Percentiles rank a stretch among this genome's conserved stretches.
phyloP scores from a whole-genome alignment of 2,113 vertebrate species.

The Neotoma lepida region DNA sequence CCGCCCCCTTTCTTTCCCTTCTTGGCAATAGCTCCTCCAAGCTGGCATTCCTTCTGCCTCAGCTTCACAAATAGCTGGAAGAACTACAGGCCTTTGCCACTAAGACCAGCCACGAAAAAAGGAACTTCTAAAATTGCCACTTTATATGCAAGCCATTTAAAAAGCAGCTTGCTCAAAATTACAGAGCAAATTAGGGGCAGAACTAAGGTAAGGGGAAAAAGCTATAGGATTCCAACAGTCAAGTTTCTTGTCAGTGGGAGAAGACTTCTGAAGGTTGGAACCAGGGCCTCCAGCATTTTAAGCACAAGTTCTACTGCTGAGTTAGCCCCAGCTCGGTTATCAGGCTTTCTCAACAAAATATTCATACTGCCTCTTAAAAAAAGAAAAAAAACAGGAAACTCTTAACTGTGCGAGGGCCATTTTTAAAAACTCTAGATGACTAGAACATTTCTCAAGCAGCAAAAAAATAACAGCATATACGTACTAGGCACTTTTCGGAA shows the following conservation, averaged over 20 bases:
- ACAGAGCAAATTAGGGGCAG: background rate
- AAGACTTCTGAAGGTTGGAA: background rate
- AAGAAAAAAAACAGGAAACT: background rate
- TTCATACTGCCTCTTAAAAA: background rate
- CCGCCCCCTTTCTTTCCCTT: background rate
- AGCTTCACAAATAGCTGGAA: background rate
- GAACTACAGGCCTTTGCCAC: background rate
- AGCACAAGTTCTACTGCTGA: background rate
- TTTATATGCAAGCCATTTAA: background rate
- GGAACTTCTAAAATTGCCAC: background rate
- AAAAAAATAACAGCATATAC: background rate
- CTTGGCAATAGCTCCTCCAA: background rate
- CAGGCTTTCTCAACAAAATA: slow-evolving; percentile 6
- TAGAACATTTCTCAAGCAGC: background rate
- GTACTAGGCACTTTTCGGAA: background rate
- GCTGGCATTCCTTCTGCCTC: background rate
- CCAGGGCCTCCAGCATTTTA: background rate
- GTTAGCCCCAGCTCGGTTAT: background rate
- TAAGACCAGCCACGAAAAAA: background rate
- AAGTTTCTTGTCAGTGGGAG: background rate
- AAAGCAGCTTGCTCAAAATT: background rate
- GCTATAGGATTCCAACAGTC: background rate
- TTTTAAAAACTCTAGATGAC: background rate
- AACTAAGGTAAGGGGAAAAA: background rate
- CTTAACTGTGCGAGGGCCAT: background rate